Conservation (phyloP, 2,888 invertebrate species). For the Stenchaetothrips biformis region DNA sequence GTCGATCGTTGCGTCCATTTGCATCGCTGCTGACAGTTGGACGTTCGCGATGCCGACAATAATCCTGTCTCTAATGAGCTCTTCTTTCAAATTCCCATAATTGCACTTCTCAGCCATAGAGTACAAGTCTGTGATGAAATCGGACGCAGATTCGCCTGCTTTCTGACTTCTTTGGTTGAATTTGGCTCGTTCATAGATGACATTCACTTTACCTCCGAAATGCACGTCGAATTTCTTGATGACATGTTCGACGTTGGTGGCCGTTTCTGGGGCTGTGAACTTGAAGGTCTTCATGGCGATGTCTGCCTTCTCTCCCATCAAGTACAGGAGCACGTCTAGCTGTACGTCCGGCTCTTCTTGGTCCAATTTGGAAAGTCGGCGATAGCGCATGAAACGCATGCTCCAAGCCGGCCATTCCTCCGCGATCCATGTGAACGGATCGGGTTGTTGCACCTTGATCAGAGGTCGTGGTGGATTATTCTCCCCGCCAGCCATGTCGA, state of each 20-base stretch:
- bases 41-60: background rate
- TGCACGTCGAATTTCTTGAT: conserved; percentile 31
- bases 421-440: background rate
- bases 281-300: background rate
- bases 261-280: background rate
- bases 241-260: conserved; percentile 22
- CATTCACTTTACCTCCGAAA: conserved; percentile 37
- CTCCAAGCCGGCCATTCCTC: background rate
- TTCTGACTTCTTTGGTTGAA: conserved; percentile 32
- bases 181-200: conserved; percentile 37
- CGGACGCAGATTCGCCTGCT: conserved; percentile 20
- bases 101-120: conserved; percentile 37
- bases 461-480: background rate
- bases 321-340: background rate
- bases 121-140: conserved; percentile 32
- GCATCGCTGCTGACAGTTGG: background rate
- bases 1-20: background rate
- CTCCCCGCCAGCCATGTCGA: no score
- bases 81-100: conserved; percentile 37
- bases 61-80: conserved; percentile 38
- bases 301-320: background rate
- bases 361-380: no score
- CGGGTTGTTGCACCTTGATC: background rate
- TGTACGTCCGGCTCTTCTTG: background rate
- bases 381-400: background rate